Conservation (phyloP, 2,888 invertebrate species). For the Mellilla xanthometata region DNA sequence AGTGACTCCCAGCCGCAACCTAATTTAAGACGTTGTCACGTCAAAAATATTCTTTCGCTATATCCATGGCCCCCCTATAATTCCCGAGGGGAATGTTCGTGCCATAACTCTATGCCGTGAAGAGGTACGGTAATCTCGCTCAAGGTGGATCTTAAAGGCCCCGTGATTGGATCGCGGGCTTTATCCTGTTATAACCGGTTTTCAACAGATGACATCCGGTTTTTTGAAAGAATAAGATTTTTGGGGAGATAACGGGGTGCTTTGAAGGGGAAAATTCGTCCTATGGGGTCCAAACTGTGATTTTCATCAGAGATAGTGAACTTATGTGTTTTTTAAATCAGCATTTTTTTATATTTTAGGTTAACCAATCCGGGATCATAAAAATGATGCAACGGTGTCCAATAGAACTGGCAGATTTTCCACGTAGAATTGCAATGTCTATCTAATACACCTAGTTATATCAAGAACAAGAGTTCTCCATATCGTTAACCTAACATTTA, state of each 20-base stretch:
- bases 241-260: conserved; percentile 8
- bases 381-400: no score
- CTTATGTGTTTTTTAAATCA: no score
- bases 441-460: no score
- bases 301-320: background rate
- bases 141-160: conserved; percentile 59
- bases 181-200: conserved; percentile 47
- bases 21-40: no score
- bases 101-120: conserved; percentile 59
- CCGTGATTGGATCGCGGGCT: conserved; percentile 66
- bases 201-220: conserved; percentile 25
- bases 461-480: no score
- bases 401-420: no score
- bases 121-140: conserved; percentile 53
- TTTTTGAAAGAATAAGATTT: conserved; percentile 13
- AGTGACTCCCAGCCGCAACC: no score
- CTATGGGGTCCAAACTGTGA: conserved; percentile 1
- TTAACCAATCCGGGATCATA: no score
- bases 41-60: conserved; percentile 21
- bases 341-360: no score
- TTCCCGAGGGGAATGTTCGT: conserved; percentile 54
- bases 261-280: background rate
- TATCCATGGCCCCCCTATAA: conserved; percentile 47
- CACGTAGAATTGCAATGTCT: no score
- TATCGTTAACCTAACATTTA: no score